Base-by-base conservation (phyloP, 2,113 vertebrate species). In the Phrynosoma platyrhinos region DNA sequence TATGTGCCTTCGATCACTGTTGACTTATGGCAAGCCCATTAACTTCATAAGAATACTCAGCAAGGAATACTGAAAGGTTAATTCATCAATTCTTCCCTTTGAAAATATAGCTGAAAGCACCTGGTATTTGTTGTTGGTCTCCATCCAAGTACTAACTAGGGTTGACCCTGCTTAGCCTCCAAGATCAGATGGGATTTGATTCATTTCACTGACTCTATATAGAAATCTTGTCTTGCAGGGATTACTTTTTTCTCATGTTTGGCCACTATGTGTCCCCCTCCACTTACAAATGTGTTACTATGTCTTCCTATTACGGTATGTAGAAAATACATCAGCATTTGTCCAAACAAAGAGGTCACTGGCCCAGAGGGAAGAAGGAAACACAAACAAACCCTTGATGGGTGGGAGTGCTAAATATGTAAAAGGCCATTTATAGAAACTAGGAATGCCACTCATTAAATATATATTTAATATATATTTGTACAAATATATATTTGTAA, bases 261-360 rank as follows among this genome's bases (percentile, higher is more conserved):
- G 81, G 47, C 87, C 87, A 88, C 87, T 78, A 9, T 88, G 87
- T 88, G 87, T 80, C 81, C 16, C 58, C 32, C 87, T 88, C n/a
- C 16, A 83, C 80, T 18, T 55, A 88, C 72, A 69, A 87, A 87
- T 78, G 10, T 23, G 20, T 4, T 14, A 3, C 9, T 55, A 32
- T 53, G 55, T 27, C 52, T 66, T 88, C 36, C 30, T 68, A 30
- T 83, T 78, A n/a, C n/a, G n/a, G n/a, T n/a, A 40, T 9, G 10
- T 13, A 68, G 42, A 27, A 47, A 55, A 77, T 36, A 77, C n/a
- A 5, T 64, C 23, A 76, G 12, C 42, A 23, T 8, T 10, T 13
- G 13, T 53, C 55, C 9, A 23, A 80, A 36, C 9, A 25, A 13
- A 82, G 13, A 25, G 21, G 12, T 76, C 32, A 32, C 42, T 82